Conservation (phyloP, 2,113 vertebrate genomes). For the Pelmatolapia mariae region DNA sequence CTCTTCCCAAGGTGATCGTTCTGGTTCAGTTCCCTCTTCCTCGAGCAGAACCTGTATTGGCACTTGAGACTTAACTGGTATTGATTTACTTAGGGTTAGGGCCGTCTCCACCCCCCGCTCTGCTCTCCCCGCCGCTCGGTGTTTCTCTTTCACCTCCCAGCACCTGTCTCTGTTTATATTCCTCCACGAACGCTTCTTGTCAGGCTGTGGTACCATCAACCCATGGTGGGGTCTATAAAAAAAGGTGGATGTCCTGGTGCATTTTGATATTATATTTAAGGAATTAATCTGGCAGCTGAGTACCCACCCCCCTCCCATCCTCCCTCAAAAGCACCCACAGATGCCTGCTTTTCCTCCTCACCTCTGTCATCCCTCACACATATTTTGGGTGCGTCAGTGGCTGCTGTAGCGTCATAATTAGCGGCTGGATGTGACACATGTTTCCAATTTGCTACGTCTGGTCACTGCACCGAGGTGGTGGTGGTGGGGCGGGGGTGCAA, state of each 20-base stretch:
- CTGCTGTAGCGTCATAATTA: constrained; percentile 57
- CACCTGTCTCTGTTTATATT: constrained; percentile 30
- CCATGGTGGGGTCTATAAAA: constrained; percentile 27
- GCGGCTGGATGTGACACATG: constrained; percentile 69
- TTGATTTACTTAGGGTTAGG: constrained; percentile 69
- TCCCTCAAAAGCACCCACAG: not conserved
- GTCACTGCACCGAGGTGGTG: not conserved
- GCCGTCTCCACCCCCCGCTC: constrained; percentile 1
- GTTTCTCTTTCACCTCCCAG: constrained; percentile 29
- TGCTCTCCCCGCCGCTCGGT: not conserved
- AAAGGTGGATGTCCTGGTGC: not conserved
- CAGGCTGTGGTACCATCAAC: not conserved
- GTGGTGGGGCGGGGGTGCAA: constrained; percentile 1
- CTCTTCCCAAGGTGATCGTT: constrained; percentile 66
- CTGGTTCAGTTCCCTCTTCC: constrained; percentile 64
- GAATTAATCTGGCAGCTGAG: not conserved
- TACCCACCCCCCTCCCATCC: not conserved
- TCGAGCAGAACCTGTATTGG: constrained; percentile 68
- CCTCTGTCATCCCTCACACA: constrained; percentile 28
- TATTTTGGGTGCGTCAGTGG: not conserved
- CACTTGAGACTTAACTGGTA: constrained; percentile 69
- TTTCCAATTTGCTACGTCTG: constrained; percentile 68
- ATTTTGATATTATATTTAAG: not conserved
- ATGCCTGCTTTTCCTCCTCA: not conserved
- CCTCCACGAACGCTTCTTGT: not conserved